These are phyloP conservation scores for Sebastes kiyomatsui DNA, from an alignment of 2,797 vertebrate species.

Conservation along the genomic window DNA sequence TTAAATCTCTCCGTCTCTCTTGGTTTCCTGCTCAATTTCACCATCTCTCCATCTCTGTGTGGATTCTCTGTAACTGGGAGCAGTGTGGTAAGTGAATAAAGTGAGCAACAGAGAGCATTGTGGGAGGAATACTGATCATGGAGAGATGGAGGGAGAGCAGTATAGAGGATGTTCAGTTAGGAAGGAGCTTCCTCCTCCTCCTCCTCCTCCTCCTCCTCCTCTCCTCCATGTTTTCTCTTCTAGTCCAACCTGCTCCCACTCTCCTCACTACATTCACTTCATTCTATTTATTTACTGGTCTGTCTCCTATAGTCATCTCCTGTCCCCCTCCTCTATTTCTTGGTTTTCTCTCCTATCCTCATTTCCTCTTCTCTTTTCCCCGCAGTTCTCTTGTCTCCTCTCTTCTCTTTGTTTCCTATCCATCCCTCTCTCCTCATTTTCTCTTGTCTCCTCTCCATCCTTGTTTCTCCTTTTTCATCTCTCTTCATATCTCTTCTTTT, in stretches of 20 bases:
- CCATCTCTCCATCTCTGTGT: neutral
- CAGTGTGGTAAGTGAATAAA: constrained; percentile 1
- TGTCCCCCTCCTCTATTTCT: neutral
- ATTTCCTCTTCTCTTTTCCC: neutral
- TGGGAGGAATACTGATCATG: constrained; percentile 35
- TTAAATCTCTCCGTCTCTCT: neutral
- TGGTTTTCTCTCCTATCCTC: neutral
- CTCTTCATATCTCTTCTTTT: too few species aligned
- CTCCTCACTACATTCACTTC: too few species aligned
- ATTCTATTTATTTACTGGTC: too few species aligned
- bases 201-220: too few species aligned
- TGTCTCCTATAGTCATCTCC: neutral
- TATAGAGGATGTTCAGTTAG: too few species aligned
- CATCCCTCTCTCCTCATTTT: too few species aligned
- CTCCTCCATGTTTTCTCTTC: too few species aligned
- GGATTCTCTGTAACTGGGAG: neutral
- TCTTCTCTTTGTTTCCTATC: neutral
- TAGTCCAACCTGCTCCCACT: too few species aligned
- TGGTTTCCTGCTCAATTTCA: neutral
- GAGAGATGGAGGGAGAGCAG: neutral
- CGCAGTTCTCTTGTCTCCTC: neutral
- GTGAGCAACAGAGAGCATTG: constrained; percentile 30
- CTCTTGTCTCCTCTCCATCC: neutral
- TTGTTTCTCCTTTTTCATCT: neutral
- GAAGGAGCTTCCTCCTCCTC: too few species aligned